A percentile compares a stretch with the other conserved stretches of the same genome.
phyloP scores from a whole-genome alignment of 2,113 vertebrate species.

The Poicephalus meyeri region DNA sequence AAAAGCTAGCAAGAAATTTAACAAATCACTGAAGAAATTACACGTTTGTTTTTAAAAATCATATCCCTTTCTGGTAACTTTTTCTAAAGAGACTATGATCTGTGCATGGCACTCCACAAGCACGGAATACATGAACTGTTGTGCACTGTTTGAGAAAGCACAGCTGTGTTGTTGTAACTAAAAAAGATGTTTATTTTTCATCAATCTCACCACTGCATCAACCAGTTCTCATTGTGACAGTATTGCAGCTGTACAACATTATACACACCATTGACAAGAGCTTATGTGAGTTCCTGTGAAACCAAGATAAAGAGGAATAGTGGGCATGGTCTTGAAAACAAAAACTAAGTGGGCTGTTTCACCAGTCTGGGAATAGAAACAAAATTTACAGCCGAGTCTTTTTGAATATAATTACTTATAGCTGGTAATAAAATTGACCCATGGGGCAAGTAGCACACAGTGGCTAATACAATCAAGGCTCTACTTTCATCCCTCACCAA shows the following conservation, averaged over 20 bases:
- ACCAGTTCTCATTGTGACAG: fast-evolving
- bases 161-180: neutral
- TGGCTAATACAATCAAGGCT: neutral
- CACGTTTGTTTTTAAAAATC: neutral
- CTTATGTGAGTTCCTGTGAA: neutral
- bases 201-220: fast-evolving
- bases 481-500: neutral
- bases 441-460: neutral
- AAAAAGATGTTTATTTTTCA: neutral
- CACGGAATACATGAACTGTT: neutral
- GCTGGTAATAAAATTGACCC: neutral
- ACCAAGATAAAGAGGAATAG: neutral
- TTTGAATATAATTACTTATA: neutral
- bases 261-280: neutral
- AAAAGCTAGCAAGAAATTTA: neutral
- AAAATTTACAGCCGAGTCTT: neutral
- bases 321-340: neutral
- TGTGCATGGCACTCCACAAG: neutral
- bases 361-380: neutral
- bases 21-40: neutral
- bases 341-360: neutral
- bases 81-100: neutral
- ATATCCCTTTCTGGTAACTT: neutral
- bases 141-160: neutral
- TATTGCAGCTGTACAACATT: neutral